phyloP scores from a whole-genome alignment of 92 coral and sea anemone genomes.

The Heteractis magnifica region DNA sequence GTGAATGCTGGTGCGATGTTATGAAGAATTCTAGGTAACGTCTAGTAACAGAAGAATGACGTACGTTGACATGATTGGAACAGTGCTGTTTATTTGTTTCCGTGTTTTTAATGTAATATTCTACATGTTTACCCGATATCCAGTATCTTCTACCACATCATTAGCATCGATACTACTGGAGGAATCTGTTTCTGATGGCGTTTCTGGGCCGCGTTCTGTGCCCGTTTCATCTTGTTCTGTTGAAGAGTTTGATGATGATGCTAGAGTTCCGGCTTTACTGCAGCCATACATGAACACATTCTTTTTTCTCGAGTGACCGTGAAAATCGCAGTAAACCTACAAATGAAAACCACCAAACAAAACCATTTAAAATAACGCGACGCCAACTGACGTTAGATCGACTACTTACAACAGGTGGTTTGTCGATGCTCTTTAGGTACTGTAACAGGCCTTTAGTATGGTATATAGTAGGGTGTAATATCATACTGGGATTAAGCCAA shows the following conservation, averaged over 20 bases:
- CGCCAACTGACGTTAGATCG: constrained; percentile 20
- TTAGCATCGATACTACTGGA: constrained; percentile 78
- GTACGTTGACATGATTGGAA: background rate
- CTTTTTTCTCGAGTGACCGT: constrained; percentile 97
- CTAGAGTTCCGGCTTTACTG: constrained; percentile 70
- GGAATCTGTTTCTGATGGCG: constrained; percentile 70
- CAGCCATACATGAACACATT: constrained; percentile 98
- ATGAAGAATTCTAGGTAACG: constrained; percentile 86
- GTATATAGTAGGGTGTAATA: constrained; percentile 89
- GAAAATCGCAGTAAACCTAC: constrained; percentile 96
- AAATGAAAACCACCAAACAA: background rate
- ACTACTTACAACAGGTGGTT: constrained; percentile 78
- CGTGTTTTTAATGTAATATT: too few relatives aligned
- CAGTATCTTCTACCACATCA: constrained; percentile 71
- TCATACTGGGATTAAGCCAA: constrained; percentile 87
- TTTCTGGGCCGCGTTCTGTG: constrained; percentile 53
- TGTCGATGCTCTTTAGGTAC: constrained; percentile 74
- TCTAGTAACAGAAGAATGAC: constrained; percentile 34
- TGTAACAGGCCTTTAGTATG: constrained; percentile 88
- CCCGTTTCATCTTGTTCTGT: constrained; percentile 74
- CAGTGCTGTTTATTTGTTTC: background rate
- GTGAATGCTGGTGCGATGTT: constrained; percentile 98
- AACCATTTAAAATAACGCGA: background rate
- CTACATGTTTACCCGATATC: constrained; percentile 61
- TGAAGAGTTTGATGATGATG: constrained; percentile 77